These are phyloP conservation scores for Paramisgurnus dabryanus DNA, from an alignment of 2,113 vertebrate species.

Conservation along the genomic window DNA sequence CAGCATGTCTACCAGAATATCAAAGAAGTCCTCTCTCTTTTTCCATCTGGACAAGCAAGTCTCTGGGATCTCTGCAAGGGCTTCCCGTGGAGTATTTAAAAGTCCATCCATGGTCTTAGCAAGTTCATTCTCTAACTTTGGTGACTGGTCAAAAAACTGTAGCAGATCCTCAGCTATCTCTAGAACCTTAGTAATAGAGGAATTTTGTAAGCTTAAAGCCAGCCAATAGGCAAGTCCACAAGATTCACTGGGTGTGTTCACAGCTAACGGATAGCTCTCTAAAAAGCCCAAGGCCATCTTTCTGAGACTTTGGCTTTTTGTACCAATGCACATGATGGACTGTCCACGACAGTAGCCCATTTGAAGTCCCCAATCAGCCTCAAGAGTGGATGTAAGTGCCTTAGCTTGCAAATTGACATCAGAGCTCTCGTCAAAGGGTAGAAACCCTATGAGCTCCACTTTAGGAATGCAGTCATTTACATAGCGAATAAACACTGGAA, in stretches of 20 bases:
- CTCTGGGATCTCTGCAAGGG: constrained; percentile 81
- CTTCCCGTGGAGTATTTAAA: constrained; percentile 73
- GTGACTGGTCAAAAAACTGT: constrained; percentile 83
- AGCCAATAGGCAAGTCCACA: constrained; percentile 92
- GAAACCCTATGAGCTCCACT: constrained; percentile 90
- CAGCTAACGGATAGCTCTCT: constrained; percentile 84
- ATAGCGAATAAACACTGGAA: constrained; percentile 88
- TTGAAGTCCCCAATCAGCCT: constrained; percentile 90
- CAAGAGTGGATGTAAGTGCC: constrained; percentile 81
- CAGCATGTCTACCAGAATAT: constrained; percentile 86
- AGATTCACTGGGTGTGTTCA: constrained; percentile 87
- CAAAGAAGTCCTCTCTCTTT: constrained; percentile 88
- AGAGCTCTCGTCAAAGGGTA: constrained; percentile 77
- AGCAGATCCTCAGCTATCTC: constrained; percentile 85
- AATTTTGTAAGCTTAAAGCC: constrained; percentile 83
- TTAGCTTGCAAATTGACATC: constrained; percentile 80
- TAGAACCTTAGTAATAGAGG: constrained; percentile 80
- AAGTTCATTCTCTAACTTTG: constrained; percentile 79
- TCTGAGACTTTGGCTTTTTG: constrained; percentile 86
- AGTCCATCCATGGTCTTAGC: constrained; percentile 79
- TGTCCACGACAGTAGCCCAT: constrained; percentile 94
- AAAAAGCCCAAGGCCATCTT: constrained; percentile 85
- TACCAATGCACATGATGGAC: constrained; percentile 86
- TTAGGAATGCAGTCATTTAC: constrained; percentile 85
- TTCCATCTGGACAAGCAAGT: constrained; percentile 88